Conservation (phyloP, 2,888 invertebrate species). For the Patella pellucida region DNA sequence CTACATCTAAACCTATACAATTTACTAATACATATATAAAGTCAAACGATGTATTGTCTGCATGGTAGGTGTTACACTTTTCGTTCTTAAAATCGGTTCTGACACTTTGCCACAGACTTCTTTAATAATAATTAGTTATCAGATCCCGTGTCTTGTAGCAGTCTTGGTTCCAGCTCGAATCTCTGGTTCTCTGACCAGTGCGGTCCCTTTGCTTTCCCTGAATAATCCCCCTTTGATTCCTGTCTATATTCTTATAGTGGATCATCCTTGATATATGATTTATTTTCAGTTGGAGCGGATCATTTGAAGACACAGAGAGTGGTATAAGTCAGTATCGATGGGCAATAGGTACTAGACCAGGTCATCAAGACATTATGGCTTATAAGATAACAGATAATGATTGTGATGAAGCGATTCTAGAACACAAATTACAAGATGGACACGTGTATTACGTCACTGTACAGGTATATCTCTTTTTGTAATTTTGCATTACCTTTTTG, state of each 20-base stretch:
- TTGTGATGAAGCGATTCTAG: slow-evolving; percentile 16
- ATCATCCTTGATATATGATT: neutral
- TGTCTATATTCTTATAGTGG: too few relatives aligned
- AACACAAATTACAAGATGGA: slow-evolving; percentile 26
- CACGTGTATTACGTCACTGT: slow-evolving; percentile 33
- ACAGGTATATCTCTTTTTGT: slow-evolving; percentile 18
- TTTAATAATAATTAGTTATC: too few relatives aligned
- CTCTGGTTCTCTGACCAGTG: too few relatives aligned
- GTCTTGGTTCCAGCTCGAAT: too few relatives aligned
- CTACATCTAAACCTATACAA: neutral
- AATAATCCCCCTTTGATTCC: too few relatives aligned
- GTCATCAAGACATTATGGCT: slow-evolving; percentile 24
- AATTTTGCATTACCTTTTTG: too few relatives aligned
- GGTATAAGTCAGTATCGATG: slow-evolving; percentile 27
- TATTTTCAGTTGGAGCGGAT: slow-evolving; percentile 29
- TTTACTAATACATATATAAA: slow-evolving; percentile 13
- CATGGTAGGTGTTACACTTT: neutral
- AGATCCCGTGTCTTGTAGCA: too few relatives aligned
- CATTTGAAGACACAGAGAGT: slow-evolving; percentile 29
- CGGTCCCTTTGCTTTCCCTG: too few relatives aligned
- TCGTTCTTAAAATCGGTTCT: too few relatives aligned
- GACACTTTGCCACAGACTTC: too few relatives aligned
- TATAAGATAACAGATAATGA: neutral
- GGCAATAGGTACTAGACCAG: slow-evolving; percentile 31
- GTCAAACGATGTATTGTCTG: neutral